Conservation (phyloP, 2,113 vertebrate genomes). For the Corvus hawaiiensis region DNA sequence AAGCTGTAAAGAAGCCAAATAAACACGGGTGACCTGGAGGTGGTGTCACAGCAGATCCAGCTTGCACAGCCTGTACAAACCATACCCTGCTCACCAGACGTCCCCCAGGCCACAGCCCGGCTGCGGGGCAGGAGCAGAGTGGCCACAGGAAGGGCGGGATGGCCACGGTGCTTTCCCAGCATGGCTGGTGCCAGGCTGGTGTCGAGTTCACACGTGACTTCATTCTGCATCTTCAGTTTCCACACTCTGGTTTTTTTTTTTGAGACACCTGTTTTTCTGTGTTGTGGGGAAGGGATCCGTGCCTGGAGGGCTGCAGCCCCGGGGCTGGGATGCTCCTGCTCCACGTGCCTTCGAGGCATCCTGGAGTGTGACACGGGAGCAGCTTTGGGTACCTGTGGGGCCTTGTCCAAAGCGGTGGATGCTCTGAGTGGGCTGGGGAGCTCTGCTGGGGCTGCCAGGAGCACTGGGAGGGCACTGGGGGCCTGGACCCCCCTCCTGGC, state of each 20-base stretch:
- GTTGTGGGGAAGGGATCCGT: not conserved
- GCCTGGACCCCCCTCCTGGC: not conserved
- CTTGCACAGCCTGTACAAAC: not conserved
- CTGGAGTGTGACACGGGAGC: accelerated
- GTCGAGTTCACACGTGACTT: not conserved
- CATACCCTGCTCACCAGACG: not conserved
- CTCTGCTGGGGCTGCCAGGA: not conserved
- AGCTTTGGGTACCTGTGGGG: not conserved
- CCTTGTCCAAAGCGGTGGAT: not conserved
- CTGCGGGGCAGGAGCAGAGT: accelerated
- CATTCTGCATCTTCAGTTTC: not conserved
- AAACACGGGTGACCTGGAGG: not conserved
- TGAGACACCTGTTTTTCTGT: not conserved
- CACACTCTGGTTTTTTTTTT: not conserved
- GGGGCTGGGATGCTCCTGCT: not conserved
- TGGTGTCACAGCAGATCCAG: not conserved
- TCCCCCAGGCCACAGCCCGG: accelerated
- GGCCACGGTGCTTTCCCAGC: not conserved
- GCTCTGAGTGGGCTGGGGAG: accelerated
- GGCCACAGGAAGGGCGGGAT: accelerated
- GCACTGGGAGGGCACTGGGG: not conserved
- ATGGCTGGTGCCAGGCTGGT: accelerated
- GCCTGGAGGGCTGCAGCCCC: accelerated
- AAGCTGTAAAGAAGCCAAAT: not conserved
- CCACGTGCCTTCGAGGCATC: accelerated